Evolutionary conservation across 2,113 vertebrate species (phyloP).

Genomic region (Phylloscopus trochiloides): DNA sequence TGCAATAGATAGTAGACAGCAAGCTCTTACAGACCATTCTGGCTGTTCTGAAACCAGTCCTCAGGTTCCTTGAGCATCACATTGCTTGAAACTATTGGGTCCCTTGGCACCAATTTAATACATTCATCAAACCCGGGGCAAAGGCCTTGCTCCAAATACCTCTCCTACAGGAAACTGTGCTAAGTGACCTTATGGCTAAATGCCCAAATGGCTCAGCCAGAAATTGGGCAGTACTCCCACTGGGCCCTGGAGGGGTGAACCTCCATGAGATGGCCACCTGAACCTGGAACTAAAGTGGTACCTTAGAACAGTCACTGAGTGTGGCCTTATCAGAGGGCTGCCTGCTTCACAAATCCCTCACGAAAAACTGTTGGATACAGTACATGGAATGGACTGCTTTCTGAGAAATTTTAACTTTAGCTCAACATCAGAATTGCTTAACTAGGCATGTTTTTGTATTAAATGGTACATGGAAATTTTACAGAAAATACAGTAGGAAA

Average conservation of each 20-base stretch:
- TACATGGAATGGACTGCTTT: neutral
- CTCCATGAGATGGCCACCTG: neutral
- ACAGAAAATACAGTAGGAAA: neutral
- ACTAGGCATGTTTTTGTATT: neutral
- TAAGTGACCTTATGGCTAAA: neutral
- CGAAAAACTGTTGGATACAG: neutral
- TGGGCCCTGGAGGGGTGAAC: neutral
- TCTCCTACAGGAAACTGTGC: neutral
- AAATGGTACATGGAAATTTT: neutral
- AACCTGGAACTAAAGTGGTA: neutral
- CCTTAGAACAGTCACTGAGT: neutral
- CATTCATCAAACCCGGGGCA: neutral
- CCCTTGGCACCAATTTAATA: neutral
- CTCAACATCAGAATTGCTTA: neutral
- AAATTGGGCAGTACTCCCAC: neutral
- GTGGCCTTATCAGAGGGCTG: neutral
- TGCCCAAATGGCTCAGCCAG: neutral
- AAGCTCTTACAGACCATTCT: constrained; percentile 5
- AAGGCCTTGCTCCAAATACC: neutral
- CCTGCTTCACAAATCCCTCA: neutral
- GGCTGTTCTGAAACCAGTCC: neutral
- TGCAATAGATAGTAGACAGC: neutral
- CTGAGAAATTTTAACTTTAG: neutral
- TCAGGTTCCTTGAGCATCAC: neutral
- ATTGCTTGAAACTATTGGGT: neutral